Base-by-base conservation (phyloP, 2,888 invertebrate species). In the Tetheella fluctuosa region DNA sequence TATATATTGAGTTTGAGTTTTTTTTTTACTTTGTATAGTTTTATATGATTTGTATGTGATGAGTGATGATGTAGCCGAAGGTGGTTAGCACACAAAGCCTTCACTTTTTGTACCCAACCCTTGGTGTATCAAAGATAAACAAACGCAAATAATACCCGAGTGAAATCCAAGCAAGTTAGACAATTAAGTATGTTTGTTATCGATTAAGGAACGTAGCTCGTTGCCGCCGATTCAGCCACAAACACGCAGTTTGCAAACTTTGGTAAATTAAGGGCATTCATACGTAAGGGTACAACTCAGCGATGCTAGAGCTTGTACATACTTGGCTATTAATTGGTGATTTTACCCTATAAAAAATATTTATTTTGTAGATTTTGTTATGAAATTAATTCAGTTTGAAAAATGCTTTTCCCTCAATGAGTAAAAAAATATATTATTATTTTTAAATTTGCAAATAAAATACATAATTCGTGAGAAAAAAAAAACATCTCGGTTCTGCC, bases 221-320 rank as follows among this genome's bases (percentile, higher is more conserved):
- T 64, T 63, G 59, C 56, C 55, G 68, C 61, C 60, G 65, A 68
- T 59, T 71, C 68, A 68, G 64, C 68, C 63, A 60, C 65, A 71
- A 70, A 68, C 69, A 63, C 62, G 57, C 70, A 70, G 69, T 70
- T 70, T 63, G 71, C 67, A 68, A 77, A 77, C 70, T 69, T 58
- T 63, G 62, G 54, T 57, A 60, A 68, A 71, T 69, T 71, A 68
- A 66, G 64, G 67, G 63, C 62, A 71, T 71, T 71, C 71, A 71
- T 58, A 66, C 64, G 61, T 48, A 59, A 52, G 30, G 59, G 63
- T 55, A 57, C 52, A 53, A 57, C 64, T 66, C 54, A 60, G 71
- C 66, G 23, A 34, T 48, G 15, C 20, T 37, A 3, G 55, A 34
- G 17, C 34, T n/a, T 37, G 55, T 55, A 34, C 55, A 17, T 7